These are phyloP conservation scores for Lycaena phlaeas DNA, from an alignment of 2,888 invertebrate species.

Conservation along the genomic window DNA sequence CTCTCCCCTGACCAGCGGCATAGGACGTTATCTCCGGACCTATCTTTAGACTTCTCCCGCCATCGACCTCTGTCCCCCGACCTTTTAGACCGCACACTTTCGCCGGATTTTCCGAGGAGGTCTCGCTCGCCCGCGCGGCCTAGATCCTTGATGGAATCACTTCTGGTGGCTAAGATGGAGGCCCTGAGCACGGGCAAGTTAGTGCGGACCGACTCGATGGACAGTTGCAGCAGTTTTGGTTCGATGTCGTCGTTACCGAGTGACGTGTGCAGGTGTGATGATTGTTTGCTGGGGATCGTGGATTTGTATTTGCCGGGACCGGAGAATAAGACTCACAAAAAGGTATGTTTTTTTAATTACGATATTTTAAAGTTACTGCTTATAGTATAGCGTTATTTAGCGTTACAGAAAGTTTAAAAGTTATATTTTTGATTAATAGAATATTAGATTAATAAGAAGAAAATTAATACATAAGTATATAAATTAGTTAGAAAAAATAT, in stretches of 20 bases:
- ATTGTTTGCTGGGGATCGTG: constrained; percentile 86
- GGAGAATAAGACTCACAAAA: constrained; percentile 71
- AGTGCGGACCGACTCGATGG: constrained; percentile 83
- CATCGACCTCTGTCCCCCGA: constrained; percentile 57
- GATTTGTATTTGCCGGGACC: constrained; percentile 78
- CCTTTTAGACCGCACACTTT: constrained; percentile 44
- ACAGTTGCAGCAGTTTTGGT: constrained; percentile 80
- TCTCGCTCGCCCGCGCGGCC: constrained; percentile 74
- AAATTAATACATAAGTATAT: too few relatives aligned
- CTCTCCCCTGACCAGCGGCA: constrained; percentile 52
- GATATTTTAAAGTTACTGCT: too few relatives aligned
- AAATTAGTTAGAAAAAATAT: too few relatives aligned
- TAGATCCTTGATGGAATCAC: constrained; percentile 86
- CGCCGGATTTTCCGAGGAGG: constrained; percentile 58
- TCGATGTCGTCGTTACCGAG: constrained; percentile 79
- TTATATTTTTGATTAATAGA: too few relatives aligned
- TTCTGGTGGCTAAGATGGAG: constrained; percentile 88
- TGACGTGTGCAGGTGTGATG: constrained; percentile 87
- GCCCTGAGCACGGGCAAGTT: constrained; percentile 74
- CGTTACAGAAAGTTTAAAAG: too few relatives aligned
- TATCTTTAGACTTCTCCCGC: constrained; percentile 40
- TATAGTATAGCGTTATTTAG: too few relatives aligned
- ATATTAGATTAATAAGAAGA: too few relatives aligned
- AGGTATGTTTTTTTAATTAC: constrained; percentile 74
- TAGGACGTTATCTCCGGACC: constrained; percentile 55